Percentiles rank a stretch among this genome's conserved stretches.
Conservation (phyloP, 1,140 invertebrate species). For the Cotesia chilonis region DNA sequence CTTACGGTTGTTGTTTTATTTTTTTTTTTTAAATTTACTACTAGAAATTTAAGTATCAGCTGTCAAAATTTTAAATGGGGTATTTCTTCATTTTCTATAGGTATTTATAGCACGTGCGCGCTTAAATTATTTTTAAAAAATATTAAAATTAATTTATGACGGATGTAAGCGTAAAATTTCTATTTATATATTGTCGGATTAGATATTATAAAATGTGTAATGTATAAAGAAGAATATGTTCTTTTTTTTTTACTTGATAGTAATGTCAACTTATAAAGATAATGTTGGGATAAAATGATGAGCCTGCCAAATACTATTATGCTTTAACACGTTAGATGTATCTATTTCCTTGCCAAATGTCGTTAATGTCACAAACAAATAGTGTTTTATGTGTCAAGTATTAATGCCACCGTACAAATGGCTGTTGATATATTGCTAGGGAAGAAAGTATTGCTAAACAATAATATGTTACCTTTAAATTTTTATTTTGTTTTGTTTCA, state of each 20-base stretch:
- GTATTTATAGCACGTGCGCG: not conserved
- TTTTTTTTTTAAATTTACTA: conserved; percentile 12
- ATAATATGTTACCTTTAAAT: not conserved
- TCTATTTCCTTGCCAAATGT: conserved; percentile 27
- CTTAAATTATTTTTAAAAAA: not conserved
- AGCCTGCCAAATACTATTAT: conserved; percentile 13
- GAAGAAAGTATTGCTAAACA: conserved; percentile 3
- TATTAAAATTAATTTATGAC: not conserved
- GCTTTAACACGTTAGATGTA: conserved; percentile 1
- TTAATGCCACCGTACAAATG: conserved; percentile 13
- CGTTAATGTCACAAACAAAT: conserved; percentile 34
- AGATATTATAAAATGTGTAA: no score
- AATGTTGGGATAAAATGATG: not conserved
- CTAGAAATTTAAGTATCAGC: not conserved
- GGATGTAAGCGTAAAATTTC: no score
- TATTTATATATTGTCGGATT: no score
- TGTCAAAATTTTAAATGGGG: conserved; percentile 2
- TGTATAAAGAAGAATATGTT: no score
- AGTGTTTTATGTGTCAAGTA: conserved; percentile 9
- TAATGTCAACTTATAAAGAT: conserved; percentile 8
- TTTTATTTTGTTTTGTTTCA: not conserved
- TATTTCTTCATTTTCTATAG: conserved; percentile 8
- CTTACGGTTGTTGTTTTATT: not conserved
- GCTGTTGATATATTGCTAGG: not conserved
- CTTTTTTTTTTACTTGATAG: no score